Percentiles rank a stretch among this genome's conserved stretches.
Evolutionary conservation across 2,113 vertebrate species (phyloP).

Genomic region (Strix uralensis): DNA sequence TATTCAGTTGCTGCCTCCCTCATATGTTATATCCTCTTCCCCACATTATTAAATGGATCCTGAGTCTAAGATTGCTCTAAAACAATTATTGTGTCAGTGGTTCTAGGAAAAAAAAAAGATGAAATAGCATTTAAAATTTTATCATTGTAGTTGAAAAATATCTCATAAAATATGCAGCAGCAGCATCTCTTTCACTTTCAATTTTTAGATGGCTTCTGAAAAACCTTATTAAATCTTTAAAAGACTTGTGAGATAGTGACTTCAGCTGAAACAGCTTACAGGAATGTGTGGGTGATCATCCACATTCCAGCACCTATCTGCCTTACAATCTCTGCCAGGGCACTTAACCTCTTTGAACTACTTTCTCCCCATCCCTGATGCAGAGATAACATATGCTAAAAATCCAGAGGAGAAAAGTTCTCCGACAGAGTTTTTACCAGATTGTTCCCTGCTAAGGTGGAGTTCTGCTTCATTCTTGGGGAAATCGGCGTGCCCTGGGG

Average conservation of each 20-base stretch:
- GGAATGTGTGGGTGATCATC: neutral
- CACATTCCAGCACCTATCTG: neutral
- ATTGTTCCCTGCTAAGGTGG: neutral
- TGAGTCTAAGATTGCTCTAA: neutral
- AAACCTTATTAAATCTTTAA: slow-evolving; percentile 38
- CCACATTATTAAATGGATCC: slow-evolving; percentile 2
- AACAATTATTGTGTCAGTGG: slow-evolving; percentile 10
- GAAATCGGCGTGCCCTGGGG: neutral
- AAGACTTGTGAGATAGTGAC: neutral
- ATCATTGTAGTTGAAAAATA: neutral
- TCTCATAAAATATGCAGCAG: slow-evolving; percentile 42
- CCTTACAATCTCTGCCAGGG: neutral
- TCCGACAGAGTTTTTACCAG: neutral
- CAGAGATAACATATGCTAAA: neutral
- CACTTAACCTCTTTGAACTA: neutral
- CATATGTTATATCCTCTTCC: neutral
- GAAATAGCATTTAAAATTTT: slow-evolving; percentile 22
- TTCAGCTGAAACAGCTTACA: neutral
- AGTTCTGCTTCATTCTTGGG: neutral
- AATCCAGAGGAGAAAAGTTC: neutral
- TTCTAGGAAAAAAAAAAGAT: neutral
- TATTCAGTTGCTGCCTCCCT: neutral
- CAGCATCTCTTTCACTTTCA: slow-evolving; percentile 9
- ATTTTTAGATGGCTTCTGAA: slow-evolving; percentile 28
- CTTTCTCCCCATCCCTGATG: neutral